These are phyloP conservation scores for Pangasius mekongensis DNA, from an alignment of 2,797 vertebrate species.

Conservation along the genomic window DNA sequence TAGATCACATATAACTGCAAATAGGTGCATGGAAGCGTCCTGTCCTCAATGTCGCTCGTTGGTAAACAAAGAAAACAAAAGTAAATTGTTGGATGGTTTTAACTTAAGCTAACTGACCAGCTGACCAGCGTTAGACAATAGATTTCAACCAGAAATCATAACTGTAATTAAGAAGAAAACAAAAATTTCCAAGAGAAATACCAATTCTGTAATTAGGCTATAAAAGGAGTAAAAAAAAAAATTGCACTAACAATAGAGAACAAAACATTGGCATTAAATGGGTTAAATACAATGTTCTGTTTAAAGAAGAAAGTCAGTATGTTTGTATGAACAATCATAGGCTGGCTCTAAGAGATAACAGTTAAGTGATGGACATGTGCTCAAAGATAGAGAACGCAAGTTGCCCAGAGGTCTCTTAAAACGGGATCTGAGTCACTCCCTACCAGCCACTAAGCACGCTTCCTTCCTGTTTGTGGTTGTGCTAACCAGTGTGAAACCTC, in stretches of 20 bases:
- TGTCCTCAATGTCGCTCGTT: background rate
- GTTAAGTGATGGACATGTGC: slow-evolving; percentile 10
- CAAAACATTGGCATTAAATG: background rate
- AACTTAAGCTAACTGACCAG: background rate
- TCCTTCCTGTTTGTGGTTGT: slow-evolving; percentile 57
- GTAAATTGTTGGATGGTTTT: background rate
- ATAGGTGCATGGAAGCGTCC: background rate
- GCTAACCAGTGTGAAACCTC: slow-evolving; percentile 45
- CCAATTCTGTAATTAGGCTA: background rate
- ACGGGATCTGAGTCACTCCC: slow-evolving; percentile 55
- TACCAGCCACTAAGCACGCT: slow-evolving; percentile 35
- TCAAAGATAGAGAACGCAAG: slow-evolving; percentile 4
- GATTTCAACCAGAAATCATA: background rate
- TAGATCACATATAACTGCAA: background rate
- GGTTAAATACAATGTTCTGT: background rate
- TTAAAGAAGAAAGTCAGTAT: background rate
- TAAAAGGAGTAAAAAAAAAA: background rate
- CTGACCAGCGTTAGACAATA: background rate
- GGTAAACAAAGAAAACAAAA: background rate
- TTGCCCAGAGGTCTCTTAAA: slow-evolving; percentile 25
- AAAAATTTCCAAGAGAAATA: background rate
- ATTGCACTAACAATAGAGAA: background rate
- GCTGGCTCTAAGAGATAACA: slow-evolving; percentile 30
- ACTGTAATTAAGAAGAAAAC: background rate
- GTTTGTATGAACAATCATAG: no score